Evolutionary conservation across 2,888 invertebrate genomes (phyloP).

Genomic region (Coremacera marginata): DNA sequence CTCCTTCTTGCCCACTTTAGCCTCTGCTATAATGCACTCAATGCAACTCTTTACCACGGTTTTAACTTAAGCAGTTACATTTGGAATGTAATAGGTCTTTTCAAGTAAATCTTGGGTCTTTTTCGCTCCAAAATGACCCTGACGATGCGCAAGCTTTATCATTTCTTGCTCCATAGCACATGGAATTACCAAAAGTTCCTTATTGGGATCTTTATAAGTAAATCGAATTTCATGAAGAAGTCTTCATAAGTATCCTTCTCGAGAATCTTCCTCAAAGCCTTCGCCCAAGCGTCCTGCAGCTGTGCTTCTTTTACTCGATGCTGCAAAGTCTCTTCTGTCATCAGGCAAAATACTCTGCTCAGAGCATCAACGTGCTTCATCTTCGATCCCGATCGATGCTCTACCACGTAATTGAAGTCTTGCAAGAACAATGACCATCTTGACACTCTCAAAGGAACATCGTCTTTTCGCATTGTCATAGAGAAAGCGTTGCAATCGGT

Average conservation of each 20-base stretch:
- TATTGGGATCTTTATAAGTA: background rate
- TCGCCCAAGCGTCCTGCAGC: no score
- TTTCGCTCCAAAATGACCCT: no score
- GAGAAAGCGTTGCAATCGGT: constrained; percentile 49
- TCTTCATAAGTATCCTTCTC: constrained; percentile 26
- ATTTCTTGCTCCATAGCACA: background rate
- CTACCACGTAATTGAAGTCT: constrained; percentile 40
- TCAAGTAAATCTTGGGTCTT: constrained; percentile 39
- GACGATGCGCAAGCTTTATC: no score
- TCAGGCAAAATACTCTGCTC: no score
- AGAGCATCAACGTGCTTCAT: constrained; percentile 45
- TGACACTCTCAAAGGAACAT: constrained; percentile 38
- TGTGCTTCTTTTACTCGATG: no score
- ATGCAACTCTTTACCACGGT: constrained; percentile 42
- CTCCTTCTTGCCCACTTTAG: constrained; percentile 30
- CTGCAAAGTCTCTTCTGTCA: no score
- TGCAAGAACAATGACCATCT: constrained; percentile 42
- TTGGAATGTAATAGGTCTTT: constrained; percentile 40
- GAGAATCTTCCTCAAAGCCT: constrained; percentile 33
- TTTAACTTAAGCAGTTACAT: constrained; percentile 35
- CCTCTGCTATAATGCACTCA: constrained; percentile 41
- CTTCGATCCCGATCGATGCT: constrained; percentile 37
- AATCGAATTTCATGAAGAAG: constrained; percentile 18
- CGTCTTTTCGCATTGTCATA: constrained; percentile 42
- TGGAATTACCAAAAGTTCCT: background rate